Conservation (phyloP, 2,797 vertebrate genomes). For the Eupleurogrammus muticus region DNA sequence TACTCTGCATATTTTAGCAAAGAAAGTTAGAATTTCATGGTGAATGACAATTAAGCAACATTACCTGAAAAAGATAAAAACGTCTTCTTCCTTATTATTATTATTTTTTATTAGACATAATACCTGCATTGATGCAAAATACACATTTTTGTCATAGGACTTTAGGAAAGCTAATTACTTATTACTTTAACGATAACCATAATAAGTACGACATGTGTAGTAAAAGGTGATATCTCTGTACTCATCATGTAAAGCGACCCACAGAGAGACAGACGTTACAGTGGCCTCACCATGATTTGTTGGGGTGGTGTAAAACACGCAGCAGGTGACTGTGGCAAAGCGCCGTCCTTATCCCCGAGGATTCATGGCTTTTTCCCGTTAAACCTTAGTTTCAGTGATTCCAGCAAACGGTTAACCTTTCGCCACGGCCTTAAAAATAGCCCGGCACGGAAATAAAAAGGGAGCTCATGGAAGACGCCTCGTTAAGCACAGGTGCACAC, state of each 20-base stretch:
- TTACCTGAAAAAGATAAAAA: no score
- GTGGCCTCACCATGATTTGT: slow-evolving; percentile 26
- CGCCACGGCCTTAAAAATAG: slow-evolving; percentile 77
- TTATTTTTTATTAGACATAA: no score
- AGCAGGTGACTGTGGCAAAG: slow-evolving; percentile 56
- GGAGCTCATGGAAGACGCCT: slow-evolving; percentile 54
- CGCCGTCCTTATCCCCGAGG: slow-evolving; percentile 49
- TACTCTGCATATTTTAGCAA: no score
- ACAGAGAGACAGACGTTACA: slow-evolving; percentile 15
- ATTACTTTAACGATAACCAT: background rate
- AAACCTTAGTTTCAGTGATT: background rate
- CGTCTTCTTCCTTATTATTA: no score
- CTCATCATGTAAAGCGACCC: slow-evolving; percentile 8
- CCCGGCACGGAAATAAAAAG: slow-evolving; percentile 58
- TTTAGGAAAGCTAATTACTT: no score
- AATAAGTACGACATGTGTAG: background rate
- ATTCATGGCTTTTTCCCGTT: slow-evolving; percentile 39
- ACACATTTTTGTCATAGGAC: no score
- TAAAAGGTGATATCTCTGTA: background rate
- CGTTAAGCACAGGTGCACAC: slow-evolving; percentile 32
- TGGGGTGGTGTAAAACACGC: slow-evolving; percentile 37
- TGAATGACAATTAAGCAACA: no score
- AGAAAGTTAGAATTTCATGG: no score
- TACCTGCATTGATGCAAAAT: background rate
- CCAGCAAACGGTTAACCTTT: slow-evolving; percentile 75